Evolutionary conservation across 2,113 vertebrate genomes (phyloP), one percentile per base, ranked within the genome.

Genomic region (Perccottus glenii): DNA sequence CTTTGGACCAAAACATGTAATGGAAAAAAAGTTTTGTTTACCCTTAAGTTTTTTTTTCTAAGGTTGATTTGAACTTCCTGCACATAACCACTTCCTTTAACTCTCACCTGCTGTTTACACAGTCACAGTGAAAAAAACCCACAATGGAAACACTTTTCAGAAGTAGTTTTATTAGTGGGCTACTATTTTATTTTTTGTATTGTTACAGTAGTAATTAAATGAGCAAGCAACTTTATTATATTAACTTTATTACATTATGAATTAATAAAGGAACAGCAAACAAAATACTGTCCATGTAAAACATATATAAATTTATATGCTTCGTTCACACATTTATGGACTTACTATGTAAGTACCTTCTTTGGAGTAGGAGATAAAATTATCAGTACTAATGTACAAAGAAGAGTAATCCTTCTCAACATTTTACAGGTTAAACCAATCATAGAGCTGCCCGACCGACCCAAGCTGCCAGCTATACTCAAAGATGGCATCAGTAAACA

Each of bases 381-480:
- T 27, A 27, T 27, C 19, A 27, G 19, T 27, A 27, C 19, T 27
- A 27, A 27, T 27, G 3, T 27, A 27, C 19, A 27, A 27, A 27
- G 19, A 27, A 27, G 19, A 27, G 10, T 69, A 51, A 65, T 70
- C 45, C 42, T 16, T 42, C n/a, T 60, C 56, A 65, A 45, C 78
- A 49, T 73, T 36, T 64, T 27, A 48, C 81, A 92, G 88, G 86
- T 83, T 7, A 88, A 81, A 56, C 81, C 88, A 6, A 55, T 73
- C 5, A 60, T 81, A 15, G 87, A 87, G 60, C 70, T 76, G 36
- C 81, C 82, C 9, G 88, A 92, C 15, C 90, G 89, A 53, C 85
- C 93, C 14, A 88, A 88, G 72, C 81, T 92, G 3, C 91, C 93
- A 11, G 92, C 82, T 90, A 0, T 95, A 92, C 84, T 88, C 89